phyloP scores from a whole-genome alignment of 2,113 vertebrate species.

The Spheniscus mendiculus region DNA sequence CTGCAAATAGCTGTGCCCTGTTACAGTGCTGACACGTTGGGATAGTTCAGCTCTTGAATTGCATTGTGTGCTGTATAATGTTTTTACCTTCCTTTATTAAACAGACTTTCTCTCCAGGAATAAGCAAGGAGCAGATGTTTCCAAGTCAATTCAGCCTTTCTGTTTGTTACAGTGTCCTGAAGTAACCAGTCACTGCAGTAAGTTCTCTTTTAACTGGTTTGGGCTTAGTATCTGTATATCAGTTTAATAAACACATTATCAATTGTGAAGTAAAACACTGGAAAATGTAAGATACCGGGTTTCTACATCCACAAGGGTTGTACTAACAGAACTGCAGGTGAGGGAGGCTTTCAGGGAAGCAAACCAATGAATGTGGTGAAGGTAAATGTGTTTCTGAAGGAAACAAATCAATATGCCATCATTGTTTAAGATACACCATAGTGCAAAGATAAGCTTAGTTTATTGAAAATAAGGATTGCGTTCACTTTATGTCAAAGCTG shows the following conservation, averaged over 20 bases:
- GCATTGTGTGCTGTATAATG: rapidly evolving
- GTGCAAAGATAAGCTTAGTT: neutral
- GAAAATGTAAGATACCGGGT: neutral
- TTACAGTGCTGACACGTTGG: neutral
- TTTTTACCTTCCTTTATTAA: neutral
- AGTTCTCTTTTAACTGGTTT: neutral
- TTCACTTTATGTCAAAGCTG: neutral
- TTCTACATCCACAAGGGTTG: neutral
- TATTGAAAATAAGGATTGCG: neutral
- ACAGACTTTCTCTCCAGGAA: neutral
- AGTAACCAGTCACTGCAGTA: neutral
- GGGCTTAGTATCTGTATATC: neutral
- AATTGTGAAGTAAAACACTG: neutral
- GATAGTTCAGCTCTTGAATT: neutral
- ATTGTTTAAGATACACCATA: neutral
- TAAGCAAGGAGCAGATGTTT: neutral
- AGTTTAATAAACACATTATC: neutral
- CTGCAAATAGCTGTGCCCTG: neutral
- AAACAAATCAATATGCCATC: neutral
- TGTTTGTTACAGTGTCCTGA: neutral
- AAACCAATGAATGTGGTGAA: neutral
- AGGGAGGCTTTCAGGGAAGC: neutral
- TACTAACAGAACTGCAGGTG: neutral
- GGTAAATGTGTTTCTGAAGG: neutral
- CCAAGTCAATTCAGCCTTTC: neutral